These are phyloP conservation scores for Sarcophaga variegata DNA, from an alignment of 2,888 invertebrate genomes.

Conservation along the genomic window DNA sequence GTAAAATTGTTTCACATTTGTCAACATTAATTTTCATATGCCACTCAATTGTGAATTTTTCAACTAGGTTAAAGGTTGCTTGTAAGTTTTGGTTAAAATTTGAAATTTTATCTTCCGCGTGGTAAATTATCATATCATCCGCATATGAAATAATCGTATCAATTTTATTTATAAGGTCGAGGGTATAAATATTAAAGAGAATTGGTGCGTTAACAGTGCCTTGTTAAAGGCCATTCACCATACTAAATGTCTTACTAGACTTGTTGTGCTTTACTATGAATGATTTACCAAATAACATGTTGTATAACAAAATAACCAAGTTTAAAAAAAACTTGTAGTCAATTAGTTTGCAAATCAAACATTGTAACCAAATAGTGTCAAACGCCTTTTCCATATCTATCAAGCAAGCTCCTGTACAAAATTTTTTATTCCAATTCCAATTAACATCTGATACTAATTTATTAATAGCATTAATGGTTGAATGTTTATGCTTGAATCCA, in stretches of 20 bases:
- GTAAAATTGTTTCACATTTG: constrained; percentile 1
- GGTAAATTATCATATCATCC: constrained; percentile 19
- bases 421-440: neutral
- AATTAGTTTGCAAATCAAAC: neutral
- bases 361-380: neutral
- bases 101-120: constrained; percentile 10
- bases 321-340: neutral
- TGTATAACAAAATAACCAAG: neutral
- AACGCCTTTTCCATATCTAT: neutral
- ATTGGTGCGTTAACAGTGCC: constrained; percentile 1
- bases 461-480: no score
- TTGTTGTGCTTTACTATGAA: no score
- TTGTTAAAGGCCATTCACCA: no score
- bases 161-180: neutral
- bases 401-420: neutral
- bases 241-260: no score
- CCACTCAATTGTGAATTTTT: neutral
- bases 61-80: neutral
- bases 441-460: neutral
- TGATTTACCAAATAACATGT: neutral
- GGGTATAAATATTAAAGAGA: neutral
- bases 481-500: neutral
- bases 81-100: constrained; percentile 7
- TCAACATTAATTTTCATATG: constrained; percentile 13
- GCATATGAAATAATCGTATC: constrained; percentile 4